Conservation (phyloP, 2,888 invertebrate genomes). For the Tridacna gigas region DNA sequence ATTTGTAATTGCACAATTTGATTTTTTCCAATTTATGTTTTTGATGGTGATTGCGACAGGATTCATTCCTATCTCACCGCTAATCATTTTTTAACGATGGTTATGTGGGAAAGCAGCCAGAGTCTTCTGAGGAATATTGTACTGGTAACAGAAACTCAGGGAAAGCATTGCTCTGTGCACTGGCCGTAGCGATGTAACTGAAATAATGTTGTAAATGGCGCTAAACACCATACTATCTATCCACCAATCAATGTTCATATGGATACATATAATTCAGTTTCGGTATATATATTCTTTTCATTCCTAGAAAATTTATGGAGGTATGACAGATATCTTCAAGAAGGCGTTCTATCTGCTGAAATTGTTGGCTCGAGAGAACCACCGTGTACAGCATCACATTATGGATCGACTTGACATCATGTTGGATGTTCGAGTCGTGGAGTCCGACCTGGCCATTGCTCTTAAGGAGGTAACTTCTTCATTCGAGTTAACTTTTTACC, state of each 20-base stretch:
- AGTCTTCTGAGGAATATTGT: no score
- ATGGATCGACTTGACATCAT: slow-evolving; percentile 83
- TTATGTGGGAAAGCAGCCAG: no score
- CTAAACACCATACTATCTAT: background rate
- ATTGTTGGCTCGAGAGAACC: slow-evolving; percentile 81
- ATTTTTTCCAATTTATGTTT: no score
- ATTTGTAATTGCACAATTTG: no score
- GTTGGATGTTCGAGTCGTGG: slow-evolving; percentile 82
- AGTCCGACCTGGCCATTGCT: slow-evolving; percentile 82
- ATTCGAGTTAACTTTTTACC: background rate
- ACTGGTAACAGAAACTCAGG: no score
- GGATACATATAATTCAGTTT: no score
- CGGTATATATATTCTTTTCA: no score
- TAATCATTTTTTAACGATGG: no score
- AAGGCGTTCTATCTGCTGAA: slow-evolving; percentile 82
- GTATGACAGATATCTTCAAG: slow-evolving; percentile 82
- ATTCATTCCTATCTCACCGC: no score
- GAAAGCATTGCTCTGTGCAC: no score
- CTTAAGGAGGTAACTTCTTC: slow-evolving; percentile 79
- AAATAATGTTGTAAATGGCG: background rate
- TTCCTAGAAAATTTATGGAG: slow-evolving; percentile 82
- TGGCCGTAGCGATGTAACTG: background rate
- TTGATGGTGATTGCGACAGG: no score
- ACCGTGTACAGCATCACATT: slow-evolving; percentile 82
- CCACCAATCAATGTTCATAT: no score